Evolutionary conservation across 2,797 vertebrate genomes (phyloP).

Genomic region (Neosilurus mollespiculum): DNA sequence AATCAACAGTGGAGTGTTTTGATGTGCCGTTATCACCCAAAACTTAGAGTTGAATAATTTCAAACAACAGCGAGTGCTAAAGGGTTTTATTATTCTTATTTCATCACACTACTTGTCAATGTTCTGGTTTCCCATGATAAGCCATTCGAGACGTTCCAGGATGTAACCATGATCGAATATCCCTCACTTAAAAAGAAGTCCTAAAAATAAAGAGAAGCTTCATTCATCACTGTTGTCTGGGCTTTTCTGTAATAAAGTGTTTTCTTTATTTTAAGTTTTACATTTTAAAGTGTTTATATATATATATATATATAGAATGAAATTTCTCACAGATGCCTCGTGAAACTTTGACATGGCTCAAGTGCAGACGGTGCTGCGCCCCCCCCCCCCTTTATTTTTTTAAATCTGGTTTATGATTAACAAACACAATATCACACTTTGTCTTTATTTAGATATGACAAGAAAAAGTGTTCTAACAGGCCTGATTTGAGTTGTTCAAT

Average conservation of each 20-base stretch:
- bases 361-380: background rate
- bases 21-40: background rate
- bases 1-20: background rate
- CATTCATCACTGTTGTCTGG: background rate
- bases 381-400: no score
- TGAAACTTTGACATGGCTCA: background rate
- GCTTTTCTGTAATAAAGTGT: background rate
- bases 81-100: background rate
- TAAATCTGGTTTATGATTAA: background rate
- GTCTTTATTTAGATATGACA: conserved; percentile 22
- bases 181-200: background rate
- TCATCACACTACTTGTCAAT: background rate
- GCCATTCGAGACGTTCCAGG: conserved; percentile 5
- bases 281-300: no score
- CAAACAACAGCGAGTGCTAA: background rate
- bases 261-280: background rate
- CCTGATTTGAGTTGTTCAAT: conserved; percentile 22
- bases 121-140: background rate
- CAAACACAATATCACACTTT: conserved; percentile 16
- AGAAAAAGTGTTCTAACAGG: conserved; percentile 28
- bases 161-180: conserved; percentile 1
- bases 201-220: background rate
- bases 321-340: background rate
- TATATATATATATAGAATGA: no score
- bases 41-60: background rate